Conservation (phyloP, 2,113 vertebrate species). For the Menura novaehollandiae region DNA sequence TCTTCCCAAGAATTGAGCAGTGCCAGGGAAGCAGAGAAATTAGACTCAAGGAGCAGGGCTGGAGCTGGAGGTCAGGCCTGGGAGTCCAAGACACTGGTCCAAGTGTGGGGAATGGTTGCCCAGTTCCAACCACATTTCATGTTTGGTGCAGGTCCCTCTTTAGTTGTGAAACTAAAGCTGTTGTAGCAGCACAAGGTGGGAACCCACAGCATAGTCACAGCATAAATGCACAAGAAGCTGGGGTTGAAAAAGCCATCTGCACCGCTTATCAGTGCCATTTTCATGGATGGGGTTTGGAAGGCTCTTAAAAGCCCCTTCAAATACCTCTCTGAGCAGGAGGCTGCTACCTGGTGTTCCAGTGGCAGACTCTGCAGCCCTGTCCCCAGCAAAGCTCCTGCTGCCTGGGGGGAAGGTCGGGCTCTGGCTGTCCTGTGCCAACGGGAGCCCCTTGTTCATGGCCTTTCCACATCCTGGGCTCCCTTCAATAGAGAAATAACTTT, state of each 20-base stretch:
- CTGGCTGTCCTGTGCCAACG: neutral
- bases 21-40: neutral
- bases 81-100: neutral
- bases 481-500: neutral
- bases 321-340: neutral
- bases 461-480: neutral
- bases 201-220: neutral
- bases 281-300: neutral
- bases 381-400: neutral
- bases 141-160: neutral
- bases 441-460: neutral
- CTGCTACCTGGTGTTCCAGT: neutral
- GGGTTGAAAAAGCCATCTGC: neutral
- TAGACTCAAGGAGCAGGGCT: neutral
- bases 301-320: conserved; percentile 2
- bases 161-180: neutral
- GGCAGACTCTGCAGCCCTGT: neutral
- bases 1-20: neutral
- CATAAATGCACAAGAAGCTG: neutral
- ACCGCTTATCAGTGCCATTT: neutral
- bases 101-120: fast-evolving
- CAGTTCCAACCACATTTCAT: fast-evolving
- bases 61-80: neutral
- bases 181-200: neutral
- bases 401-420: fast-evolving